Evolutionary conservation across 1,140 invertebrate genomes (phyloP), one percentile per base, ranked within the genome.

Genomic region (Heliconius congener): DNA sequence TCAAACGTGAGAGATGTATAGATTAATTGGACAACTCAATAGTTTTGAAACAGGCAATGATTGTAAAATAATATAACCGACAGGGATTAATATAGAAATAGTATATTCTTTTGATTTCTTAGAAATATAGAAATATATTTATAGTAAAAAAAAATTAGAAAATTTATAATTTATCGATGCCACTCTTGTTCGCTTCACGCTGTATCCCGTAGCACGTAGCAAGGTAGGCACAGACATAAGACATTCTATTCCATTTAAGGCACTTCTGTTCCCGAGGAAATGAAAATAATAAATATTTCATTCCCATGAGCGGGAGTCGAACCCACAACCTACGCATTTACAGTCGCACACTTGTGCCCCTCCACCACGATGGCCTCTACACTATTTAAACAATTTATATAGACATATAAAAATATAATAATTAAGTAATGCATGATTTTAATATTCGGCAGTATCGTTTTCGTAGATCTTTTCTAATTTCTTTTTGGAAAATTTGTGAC

Each of bases 1-100:
- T 86, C 81, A 83, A 77, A 73, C 84, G 89, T 86, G 86, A 84
- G 87, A 87, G 86, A 88, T 90, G 87, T 90, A 93, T 91, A 90
- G 91, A 90, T 94, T 93, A 93, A 94, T 94, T 93, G 90, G 87
- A 84, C 76, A 74, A 57, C 74, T 78, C 27, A 30, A 66, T 30
- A 66, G 60, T 18, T 66, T 66, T 66, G 23, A 16, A 66, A 66
- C 9, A 27, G 19, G 60, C 8, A 66, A 27, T 66, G 13, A 27
- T 66, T 27, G 11, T 66, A 11, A 66, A 66, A 66, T 30, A 66
- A 52, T 52, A 52, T 19, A 52, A 52, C 50, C 18, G 1, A 19
- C 2, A 19, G 6, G 4, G 55, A n/a, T 11, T 60, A 60, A 60
- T 60, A 23, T 60, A 60, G n/a, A 23, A 11, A 23, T 9, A 11